Percentiles rank a stretch among this genome's conserved stretches.
These are phyloP conservation scores for Eupithecia vulgata DNA, from an alignment of 2,888 invertebrate genomes.

Conservation along the genomic window DNA sequence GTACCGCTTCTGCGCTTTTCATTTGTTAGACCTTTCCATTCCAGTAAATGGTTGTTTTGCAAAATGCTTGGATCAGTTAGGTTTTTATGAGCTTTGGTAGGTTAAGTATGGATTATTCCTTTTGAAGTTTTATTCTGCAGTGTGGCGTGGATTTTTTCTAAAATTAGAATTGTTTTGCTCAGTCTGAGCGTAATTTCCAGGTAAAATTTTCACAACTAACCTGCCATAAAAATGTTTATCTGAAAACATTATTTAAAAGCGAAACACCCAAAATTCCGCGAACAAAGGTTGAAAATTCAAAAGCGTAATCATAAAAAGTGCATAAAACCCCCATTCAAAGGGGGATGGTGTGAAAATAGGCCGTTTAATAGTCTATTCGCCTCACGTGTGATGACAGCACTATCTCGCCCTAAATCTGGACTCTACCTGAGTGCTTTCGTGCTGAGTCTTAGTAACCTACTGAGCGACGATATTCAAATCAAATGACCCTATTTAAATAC, in stretches of 20 bases:
- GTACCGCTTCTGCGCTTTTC: slow-evolving; percentile 17
- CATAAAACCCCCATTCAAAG: slow-evolving; percentile 68
- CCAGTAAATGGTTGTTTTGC: slow-evolving; percentile 12
- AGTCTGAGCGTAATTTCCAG: not conserved
- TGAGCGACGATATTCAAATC: slow-evolving; percentile 10
- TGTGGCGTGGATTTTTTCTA: not conserved
- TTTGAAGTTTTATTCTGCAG: not conserved
- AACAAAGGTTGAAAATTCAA: slow-evolving; percentile 46
- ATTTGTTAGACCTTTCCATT: slow-evolving; percentile 26
- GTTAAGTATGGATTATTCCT: not conserved
- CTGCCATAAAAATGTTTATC: not conserved
- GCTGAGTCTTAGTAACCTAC: slow-evolving; percentile 42
- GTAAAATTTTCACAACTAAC: not conserved
- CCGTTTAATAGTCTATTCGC: slow-evolving; percentile 64
- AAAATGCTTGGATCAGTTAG: not conserved
- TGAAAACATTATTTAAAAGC: not conserved
- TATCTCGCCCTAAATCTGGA: slow-evolving; percentile 78
- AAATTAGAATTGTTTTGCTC: not conserved
- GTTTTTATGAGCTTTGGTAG: not conserved
- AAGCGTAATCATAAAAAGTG: slow-evolving; percentile 54
- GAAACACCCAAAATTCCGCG: not conserved
- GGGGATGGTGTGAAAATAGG: slow-evolving; percentile 75
- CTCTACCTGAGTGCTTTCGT: slow-evolving; percentile 49
- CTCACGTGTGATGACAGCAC: slow-evolving; percentile 71
- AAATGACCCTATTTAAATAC: not conserved